phyloP scores from a whole-genome alignment of 2,797 vertebrate genomes.

The Lacerta bilineata region DNA sequence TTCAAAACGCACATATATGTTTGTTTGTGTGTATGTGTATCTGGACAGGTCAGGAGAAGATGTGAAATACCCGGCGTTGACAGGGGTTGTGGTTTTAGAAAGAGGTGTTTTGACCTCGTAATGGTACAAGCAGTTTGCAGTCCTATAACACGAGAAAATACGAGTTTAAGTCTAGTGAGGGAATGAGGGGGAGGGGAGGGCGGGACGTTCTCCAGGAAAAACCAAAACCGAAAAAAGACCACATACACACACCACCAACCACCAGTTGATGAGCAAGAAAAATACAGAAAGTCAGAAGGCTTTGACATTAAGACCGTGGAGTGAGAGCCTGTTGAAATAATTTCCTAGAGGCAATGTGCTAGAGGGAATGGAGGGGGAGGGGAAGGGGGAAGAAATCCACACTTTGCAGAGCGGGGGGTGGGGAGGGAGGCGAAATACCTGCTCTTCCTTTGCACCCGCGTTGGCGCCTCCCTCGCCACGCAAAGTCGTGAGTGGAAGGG shows the following conservation, averaged over 20 bases:
- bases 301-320: background rate
- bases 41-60: slow-evolving; percentile 38
- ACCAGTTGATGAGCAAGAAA: background rate
- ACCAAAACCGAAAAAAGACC: background rate
- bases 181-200: background rate
- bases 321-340: slow-evolving; percentile 14
- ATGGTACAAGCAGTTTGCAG: background rate
- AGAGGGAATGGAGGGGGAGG: background rate
- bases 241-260: background rate
- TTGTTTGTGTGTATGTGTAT: background rate
- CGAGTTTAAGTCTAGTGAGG: background rate
- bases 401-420: background rate
- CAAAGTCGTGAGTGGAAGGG: slow-evolving; percentile 23
- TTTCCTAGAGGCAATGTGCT: background rate
- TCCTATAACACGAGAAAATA: background rate
- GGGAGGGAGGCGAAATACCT: slow-evolving; percentile 28
- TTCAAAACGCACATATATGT: slow-evolving; percentile 27
- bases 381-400: background rate
- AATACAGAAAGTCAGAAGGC: background rate
- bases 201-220: background rate
- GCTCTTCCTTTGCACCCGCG: slow-evolving; percentile 19
- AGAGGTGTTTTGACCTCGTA: background rate
- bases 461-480: background rate
- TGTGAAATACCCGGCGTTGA: background rate
- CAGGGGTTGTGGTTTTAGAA: background rate